phyloP scores from a whole-genome alignment of 37 sponge, comb jelly and placozoan genomes.

The Ephydatia muelleri region DNA sequence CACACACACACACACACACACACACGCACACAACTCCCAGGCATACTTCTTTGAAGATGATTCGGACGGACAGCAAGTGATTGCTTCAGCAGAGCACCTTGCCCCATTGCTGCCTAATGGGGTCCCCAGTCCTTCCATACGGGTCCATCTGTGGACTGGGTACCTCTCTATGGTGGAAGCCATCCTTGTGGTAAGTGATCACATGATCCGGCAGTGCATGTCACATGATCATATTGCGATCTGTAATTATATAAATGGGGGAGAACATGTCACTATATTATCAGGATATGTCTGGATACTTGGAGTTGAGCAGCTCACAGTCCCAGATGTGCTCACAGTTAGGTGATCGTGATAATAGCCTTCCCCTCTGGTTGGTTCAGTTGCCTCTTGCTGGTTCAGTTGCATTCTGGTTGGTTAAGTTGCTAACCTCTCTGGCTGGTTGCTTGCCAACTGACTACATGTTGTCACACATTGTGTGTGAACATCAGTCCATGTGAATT shows the following conservation, averaged over 20 bases:
- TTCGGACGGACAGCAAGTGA: not conserved
- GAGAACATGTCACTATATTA: too few species aligned
- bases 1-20: not conserved
- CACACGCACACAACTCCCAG: conserved; percentile 1
- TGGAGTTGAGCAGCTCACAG: too few species aligned
- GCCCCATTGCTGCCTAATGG: conserved; percentile 38
- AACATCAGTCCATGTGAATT: too few species aligned
- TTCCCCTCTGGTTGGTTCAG: too few species aligned
- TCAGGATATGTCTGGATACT: not conserved
- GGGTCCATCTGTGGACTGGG: conserved; percentile 56
- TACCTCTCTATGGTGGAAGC: conserved; percentile 54
- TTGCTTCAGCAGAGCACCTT: conserved; percentile 29
- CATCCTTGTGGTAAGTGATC: conserved; percentile 46
- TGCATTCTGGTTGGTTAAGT: too few species aligned
- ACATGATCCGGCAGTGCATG: not conserved
- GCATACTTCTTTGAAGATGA: conserved; percentile 71
- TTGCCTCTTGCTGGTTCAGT: too few species aligned
- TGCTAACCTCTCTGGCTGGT: too few species aligned
- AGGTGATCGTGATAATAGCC: too few species aligned
- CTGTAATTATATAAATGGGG: not conserved
- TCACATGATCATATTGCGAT: not conserved
- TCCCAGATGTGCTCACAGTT: too few species aligned
- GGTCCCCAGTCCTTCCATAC: not conserved
- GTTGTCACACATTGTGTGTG: too few species aligned
- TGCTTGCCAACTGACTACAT: too few species aligned